Evolutionary conservation across 2,113 vertebrate species (phyloP).

Genomic region (Miniopterus natalensis): DNA sequence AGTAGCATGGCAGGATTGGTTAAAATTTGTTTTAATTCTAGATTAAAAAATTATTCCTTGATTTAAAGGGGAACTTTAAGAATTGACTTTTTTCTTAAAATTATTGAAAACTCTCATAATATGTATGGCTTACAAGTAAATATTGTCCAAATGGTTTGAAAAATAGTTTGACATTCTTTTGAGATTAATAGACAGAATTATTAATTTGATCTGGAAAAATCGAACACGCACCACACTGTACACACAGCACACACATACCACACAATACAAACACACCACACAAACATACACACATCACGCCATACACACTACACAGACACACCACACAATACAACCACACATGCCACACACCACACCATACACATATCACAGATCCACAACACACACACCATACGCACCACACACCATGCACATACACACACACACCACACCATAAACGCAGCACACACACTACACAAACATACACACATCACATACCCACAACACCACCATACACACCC

Average conservation of each 20-base stretch:
- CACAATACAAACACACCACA: neutral
- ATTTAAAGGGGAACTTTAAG: constrained; percentile 7
- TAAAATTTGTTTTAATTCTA: constrained; percentile 45
- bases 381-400: too few species aligned
- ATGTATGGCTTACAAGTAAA: neutral
- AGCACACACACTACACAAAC: too few species aligned
- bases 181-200: neutral
- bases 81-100: constrained; percentile 5
- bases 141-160: constrained; percentile 38
- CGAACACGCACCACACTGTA: neutral
- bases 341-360: neutral
- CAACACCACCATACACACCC: neutral
- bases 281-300: neutral
- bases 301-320: neutral
- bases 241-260: neutral
- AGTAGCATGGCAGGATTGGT: neutral
- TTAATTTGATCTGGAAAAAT: constrained; percentile 55
- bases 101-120: neutral
- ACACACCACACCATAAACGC: too few species aligned
- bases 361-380: neutral
- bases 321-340: neutral
- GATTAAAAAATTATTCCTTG: constrained; percentile 12
- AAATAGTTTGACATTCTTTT: constrained; percentile 33
- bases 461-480: neutral
- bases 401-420: neutral